A percentile compares a stretch with the other conserved stretches of the same genome.
These are phyloP conservation scores for Cryptops parisi DNA, from an alignment of 2,888 invertebrate genomes.

Conservation along the genomic window DNA sequence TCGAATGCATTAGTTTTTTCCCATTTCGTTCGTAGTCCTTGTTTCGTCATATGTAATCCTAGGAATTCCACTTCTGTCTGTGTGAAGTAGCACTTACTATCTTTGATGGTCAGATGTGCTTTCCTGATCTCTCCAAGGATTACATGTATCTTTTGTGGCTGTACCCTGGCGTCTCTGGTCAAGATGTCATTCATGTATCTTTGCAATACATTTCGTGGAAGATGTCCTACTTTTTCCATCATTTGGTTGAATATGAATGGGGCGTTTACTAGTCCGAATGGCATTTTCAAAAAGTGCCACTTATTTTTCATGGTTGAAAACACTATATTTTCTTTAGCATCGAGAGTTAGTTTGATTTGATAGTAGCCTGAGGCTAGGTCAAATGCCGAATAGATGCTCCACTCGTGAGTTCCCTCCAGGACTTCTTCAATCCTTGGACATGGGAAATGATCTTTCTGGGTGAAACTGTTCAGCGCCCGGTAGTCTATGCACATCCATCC, in stretches of 20 bases:
- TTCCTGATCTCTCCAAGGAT: too few species aligned
- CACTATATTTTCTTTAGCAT: background rate
- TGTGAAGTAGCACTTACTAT: too few species aligned
- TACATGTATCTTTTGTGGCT: too few species aligned
- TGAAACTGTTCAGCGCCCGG: background rate
- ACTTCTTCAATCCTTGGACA: background rate
- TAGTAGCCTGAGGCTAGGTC: conserved; percentile 1
- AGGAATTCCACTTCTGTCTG: too few species aligned
- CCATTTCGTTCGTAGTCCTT: too few species aligned
- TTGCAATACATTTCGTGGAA: background rate
- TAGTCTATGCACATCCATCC: background rate
- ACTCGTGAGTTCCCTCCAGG: conserved; percentile 2
- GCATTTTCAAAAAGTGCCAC: background rate
- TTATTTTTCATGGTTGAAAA: background rate
- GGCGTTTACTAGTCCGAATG: too few species aligned
- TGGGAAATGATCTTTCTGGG: background rate
- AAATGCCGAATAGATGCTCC: background rate
- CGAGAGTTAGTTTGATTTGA: background rate
- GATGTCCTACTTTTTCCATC: background rate
- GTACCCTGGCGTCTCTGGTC: too few species aligned
- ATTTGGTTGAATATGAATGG: background rate
- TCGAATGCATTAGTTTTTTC: too few species aligned
- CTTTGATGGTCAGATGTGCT: too few species aligned
- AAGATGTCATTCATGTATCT: background rate
- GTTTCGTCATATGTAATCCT: too few species aligned